Conservation (phyloP, 2,797 vertebrate species). For the Acanthurus lineatus region DNA sequence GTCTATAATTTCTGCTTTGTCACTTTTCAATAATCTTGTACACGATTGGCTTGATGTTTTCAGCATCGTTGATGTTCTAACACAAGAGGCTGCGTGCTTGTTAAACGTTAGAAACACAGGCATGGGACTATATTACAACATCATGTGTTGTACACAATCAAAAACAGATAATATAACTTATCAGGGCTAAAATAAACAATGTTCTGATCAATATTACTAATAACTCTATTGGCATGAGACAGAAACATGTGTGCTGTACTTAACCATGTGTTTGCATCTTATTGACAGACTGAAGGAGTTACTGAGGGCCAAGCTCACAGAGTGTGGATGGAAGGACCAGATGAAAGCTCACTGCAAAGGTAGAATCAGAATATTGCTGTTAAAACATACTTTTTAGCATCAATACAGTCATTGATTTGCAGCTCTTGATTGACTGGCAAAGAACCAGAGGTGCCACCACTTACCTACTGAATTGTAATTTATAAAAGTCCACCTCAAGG, state of each 20-base stretch:
- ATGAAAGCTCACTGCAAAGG: constrained; percentile 99
- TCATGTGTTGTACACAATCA: too few relatives aligned
- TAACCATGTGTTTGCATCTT: constrained; percentile 5
- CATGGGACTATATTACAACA: not conserved
- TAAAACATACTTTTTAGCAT: too few relatives aligned
- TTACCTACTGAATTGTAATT: not conserved
- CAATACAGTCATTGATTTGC: not conserved
- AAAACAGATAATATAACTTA: not conserved
- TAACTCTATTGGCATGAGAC: not conserved
- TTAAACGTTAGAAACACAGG: not conserved
- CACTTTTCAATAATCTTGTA: not conserved
- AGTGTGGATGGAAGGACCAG: constrained; percentile 99
- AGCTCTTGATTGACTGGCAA: not conserved
- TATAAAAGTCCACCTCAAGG: not conserved
- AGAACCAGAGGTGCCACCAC: not conserved
- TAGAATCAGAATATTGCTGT: constrained; percentile 64
- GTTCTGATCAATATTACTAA: not conserved
- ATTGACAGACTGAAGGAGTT: constrained; percentile 93
- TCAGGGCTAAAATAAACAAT: not conserved
- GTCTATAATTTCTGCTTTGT: not conserved
- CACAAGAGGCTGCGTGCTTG: not conserved
- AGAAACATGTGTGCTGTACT: not conserved
- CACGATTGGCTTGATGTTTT: not conserved
- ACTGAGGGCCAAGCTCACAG: constrained; percentile 95
- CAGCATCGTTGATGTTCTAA: not conserved